Evolutionary conservation across 2,888 invertebrate species (phyloP).

Genomic region (Harmothoe impar): DNA sequence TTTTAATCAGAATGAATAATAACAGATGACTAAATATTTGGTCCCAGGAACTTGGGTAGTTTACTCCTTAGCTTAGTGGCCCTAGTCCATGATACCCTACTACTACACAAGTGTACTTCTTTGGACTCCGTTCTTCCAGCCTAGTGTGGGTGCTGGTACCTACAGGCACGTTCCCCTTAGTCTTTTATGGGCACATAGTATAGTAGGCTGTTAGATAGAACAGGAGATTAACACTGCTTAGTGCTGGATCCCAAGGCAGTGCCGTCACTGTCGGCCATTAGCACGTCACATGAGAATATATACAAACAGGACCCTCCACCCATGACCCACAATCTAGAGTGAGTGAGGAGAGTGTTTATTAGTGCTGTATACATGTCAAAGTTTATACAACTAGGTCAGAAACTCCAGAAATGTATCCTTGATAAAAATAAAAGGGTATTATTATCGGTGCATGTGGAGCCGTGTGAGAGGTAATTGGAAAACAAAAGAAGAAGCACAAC

Average conservation of each 20-base stretch:
- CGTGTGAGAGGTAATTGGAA: too few species aligned
- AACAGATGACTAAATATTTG: slow-evolving; percentile 6
- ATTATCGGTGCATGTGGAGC: too few species aligned
- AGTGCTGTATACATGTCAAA: background rate
- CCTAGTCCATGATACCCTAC: background rate
- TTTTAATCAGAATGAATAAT: background rate
- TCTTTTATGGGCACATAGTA: background rate
- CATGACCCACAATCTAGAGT: background rate
- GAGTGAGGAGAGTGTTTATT: background rate
- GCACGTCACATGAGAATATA: background rate
- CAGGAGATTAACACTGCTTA: slow-evolving; percentile 21
- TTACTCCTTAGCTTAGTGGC: background rate
- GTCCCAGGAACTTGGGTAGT: slow-evolving; percentile 11
- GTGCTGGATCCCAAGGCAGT: background rate
- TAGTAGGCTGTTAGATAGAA: background rate
- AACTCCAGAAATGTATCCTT: too few species aligned
- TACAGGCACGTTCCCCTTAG: slow-evolving; percentile 24
- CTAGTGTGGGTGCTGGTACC: slow-evolving; percentile 12
- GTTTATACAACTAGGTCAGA: too few species aligned
- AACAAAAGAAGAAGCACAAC: too few species aligned
- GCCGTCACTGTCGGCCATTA: background rate
- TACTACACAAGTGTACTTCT: slow-evolving; percentile 51
- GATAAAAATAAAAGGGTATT: too few species aligned
- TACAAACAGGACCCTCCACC: background rate
- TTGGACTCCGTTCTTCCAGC: slow-evolving; percentile 50